Conservation (phyloP, 2,113 vertebrate species). For the Pithys albifrons region DNA sequence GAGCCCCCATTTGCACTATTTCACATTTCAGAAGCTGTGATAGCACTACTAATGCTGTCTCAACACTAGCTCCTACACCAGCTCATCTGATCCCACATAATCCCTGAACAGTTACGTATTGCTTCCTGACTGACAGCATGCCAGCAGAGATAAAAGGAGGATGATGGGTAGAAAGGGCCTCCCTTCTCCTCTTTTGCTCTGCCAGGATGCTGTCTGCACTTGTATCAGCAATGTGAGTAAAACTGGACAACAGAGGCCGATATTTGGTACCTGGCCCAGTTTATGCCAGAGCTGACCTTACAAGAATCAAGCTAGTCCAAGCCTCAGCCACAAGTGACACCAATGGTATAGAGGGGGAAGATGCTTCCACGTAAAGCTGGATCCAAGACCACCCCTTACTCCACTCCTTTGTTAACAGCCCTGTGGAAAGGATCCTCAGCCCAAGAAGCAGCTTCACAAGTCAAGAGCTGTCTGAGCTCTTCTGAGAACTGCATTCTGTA, state of each 20-base stretch:
- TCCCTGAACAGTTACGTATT: not conserved
- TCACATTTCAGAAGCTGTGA: not conserved
- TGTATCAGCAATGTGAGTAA: not conserved
- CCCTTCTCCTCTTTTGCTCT: not conserved
- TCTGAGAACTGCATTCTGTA: not conserved
- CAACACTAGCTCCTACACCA: not conserved
- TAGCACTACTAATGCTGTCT: not conserved
- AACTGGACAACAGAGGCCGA: not conserved
- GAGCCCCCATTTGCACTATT: not conserved
- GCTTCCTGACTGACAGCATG: not conserved
- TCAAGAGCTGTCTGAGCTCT: not conserved
- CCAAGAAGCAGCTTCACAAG: not conserved
- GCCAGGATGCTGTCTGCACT: not conserved
- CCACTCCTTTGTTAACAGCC: not conserved
- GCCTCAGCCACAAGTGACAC: not conserved
- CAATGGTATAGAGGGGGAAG: not conserved
- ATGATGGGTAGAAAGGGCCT: not conserved
- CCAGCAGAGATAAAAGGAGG: not conserved
- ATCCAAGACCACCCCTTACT: accelerated
- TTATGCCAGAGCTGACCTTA: not conserved
- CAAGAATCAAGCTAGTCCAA: not conserved
- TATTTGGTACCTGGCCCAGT: not conserved
- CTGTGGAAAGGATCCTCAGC: not conserved
- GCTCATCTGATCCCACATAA: not conserved
- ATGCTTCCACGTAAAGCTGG: not conserved